Base-by-base conservation (phyloP, 2,113 vertebrate species). In the Speoplatyrhinus poulsoni region DNA sequence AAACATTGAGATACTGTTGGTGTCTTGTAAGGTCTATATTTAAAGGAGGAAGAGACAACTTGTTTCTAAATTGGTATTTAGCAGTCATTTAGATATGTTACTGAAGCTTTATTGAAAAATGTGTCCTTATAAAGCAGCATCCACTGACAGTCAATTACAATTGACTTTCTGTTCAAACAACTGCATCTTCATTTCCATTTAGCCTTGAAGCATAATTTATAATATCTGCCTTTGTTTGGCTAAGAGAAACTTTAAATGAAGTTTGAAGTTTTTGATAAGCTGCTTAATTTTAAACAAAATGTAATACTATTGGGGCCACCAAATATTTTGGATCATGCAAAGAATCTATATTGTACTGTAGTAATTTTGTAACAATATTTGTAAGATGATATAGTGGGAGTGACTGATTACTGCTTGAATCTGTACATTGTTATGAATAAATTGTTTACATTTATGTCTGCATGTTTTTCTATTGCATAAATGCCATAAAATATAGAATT, bases 341-440 rank as follows among this genome's bases (percentile, higher is more conserved):
- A 98, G 94, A 96, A 94, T 97, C 95, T 98, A 97, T 97, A 97
- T 96, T 98, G 95, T 98, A 97, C 93, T 98, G 96, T 97, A 96
- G 95, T 98, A 96, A 95, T 96, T 98, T 98, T 98, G 96, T 98
- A 98, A 94, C 91, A 93, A 97, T 95, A 95, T 98, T 98, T 98
- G 95, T 97, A 97, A 95, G 93, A 96, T 94, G 94, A 92, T 90
- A 81, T 96, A 94, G 95, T 98, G 95, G 93, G 95, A 93, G 94
- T 96, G 95, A 93, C 93, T 96, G 95, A 92, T 94, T 96, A 96
- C 94, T 96, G 95, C 96, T 96, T 96, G 94, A 96, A 93, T 95
- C 93, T 96, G 94, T 96, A 93, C 86, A 91, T 90, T 93, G 92
- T 91, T 91, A 82, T 82, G 94, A 98, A 98, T 98, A 98, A 98